Percentiles rank a stretch among this genome's conserved stretches.
These are phyloP conservation scores for Australoheros facetus DNA, from an alignment of 2,797 vertebrate species.

Conservation along the genomic window DNA sequence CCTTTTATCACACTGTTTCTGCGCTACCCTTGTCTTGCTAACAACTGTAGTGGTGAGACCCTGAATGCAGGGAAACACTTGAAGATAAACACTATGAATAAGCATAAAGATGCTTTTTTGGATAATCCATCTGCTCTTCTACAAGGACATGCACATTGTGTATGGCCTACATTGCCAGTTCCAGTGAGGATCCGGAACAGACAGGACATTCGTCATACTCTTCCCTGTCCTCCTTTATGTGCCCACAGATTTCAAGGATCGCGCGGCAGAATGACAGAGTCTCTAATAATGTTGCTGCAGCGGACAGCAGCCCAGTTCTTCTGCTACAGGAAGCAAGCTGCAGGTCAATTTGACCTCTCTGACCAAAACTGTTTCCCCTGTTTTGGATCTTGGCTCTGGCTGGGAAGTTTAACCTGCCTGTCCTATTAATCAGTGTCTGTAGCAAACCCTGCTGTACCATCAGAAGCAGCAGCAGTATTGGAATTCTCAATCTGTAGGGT, in stretches of 20 bases:
- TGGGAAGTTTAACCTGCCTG: slow-evolving; percentile 34
- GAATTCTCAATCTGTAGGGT: not conserved
- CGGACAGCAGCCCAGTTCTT: slow-evolving; percentile 38
- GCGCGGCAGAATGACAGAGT: slow-evolving; percentile 53
- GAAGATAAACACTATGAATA: slow-evolving; percentile 37
- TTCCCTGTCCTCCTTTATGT: slow-evolving; percentile 59
- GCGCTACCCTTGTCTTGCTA: slow-evolving; percentile 23
- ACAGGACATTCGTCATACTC: slow-evolving; percentile 69
- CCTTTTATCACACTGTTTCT: slow-evolving; percentile 35
- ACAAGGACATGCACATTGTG: slow-evolving; percentile 29
- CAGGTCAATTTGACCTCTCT: slow-evolving; percentile 36
- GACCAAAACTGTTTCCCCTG: not conserved
- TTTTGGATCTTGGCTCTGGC: slow-evolving; percentile 32
- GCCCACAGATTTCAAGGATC: slow-evolving; percentile 48
- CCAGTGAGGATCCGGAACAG: slow-evolving; percentile 51
- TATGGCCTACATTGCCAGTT: slow-evolving; percentile 56
- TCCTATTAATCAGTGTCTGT: slow-evolving; percentile 8
- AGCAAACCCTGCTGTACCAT: slow-evolving; percentile 3
- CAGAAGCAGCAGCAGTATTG: slow-evolving; percentile 4
- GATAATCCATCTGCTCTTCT: slow-evolving; percentile 37
- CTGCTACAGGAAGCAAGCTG: slow-evolving; percentile 41
- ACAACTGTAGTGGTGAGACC: slow-evolving; percentile 12
- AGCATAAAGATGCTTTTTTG: slow-evolving; percentile 14
- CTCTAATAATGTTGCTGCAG: slow-evolving; percentile 51
- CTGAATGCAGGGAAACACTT: slow-evolving; percentile 22